Base-by-base conservation (phyloP, 2,888 invertebrate genomes). In the Ophion costatus region DNA sequence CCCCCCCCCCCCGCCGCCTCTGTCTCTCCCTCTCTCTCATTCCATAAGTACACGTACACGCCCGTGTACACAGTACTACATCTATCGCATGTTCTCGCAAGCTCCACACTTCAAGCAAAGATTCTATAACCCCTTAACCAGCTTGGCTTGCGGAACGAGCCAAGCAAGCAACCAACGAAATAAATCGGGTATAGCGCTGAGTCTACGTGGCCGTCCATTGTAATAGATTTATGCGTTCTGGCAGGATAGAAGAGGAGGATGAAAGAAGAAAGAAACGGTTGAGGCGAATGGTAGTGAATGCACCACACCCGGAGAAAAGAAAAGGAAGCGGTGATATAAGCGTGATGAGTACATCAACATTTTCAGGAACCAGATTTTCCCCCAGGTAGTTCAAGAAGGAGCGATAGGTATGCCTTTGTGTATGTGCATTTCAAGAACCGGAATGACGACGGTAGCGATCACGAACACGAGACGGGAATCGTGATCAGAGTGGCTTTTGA, bases 221-320 rank as follows among this genome's bases (percentile, higher is more conserved):
- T 91, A 92, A 92, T 91, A 90, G 91, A 92, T 92, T 92, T 92
- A 91, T 92, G 88, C 85, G 87, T 80, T 87, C 67, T 81, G 82
- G 83, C 59, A 57, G 61, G 20, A 29, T 42, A 61, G n/a, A 29
- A 63, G 51, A 14, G 17, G 20, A 59, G 59, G 22, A 22, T 59
- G 56, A 61, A 79, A 80, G 73, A 78, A 20, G 56, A 42, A 77
- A 42, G 57, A 56, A 79, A 78, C 14, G 51, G 42, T 2, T 45
- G 22, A 24, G 14, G 59, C 29, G 42, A 38, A 56, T 22, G 33
- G 61, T 61, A 38, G 42, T 63, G 74, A 24, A 67, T 67, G 22
- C 77, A 45, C 59, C 66, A 59, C 66, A 61, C 61, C 20, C 29
- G 33, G 61, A 74, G 57, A 22, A 73, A 51, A 51, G 24, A 76